Conservation (phyloP, 2,888 invertebrate genomes). For the Phengaris alcon region DNA sequence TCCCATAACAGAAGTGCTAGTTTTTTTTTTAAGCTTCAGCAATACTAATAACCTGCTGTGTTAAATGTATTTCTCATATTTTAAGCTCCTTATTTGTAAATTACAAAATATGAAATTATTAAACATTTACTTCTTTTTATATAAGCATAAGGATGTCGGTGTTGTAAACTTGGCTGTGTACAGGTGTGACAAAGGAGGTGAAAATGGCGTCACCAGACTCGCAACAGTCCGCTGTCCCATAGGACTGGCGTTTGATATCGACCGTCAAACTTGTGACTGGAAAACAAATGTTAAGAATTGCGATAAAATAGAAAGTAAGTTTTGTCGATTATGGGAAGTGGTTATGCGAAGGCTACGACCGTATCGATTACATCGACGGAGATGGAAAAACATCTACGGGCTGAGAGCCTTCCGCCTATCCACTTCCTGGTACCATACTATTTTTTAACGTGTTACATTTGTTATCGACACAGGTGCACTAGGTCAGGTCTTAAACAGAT, state of each 20-base stretch:
- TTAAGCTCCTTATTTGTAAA: background rate
- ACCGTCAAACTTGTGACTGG: constrained; percentile 97
- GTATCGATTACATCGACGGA: constrained; percentile 45
- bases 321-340: constrained; percentile 64
- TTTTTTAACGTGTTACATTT: constrained; percentile 70
- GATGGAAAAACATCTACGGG: constrained; percentile 38
- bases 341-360: constrained; percentile 69
- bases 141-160: constrained; percentile 30
- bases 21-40: background rate
- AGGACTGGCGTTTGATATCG: constrained; percentile 95
- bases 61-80: background rate
- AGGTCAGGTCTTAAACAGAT: constrained; percentile 97
- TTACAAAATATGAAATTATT: background rate
- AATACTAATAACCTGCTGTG: background rate
- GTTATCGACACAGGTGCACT: constrained; percentile 89
- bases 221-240: constrained; percentile 93
- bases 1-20: background rate
- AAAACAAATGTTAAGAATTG: constrained; percentile 97
- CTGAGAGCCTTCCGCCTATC: constrained; percentile 65
- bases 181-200: constrained; percentile 95
- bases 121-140: too few relatives aligned
- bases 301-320: constrained; percentile 96
- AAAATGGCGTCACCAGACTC: constrained; percentile 91
- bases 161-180: constrained; percentile 70
- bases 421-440: constrained; percentile 62